phyloP scores from a whole-genome alignment of 2,888 invertebrate genomes.

The Lasioglossum villosulum region DNA sequence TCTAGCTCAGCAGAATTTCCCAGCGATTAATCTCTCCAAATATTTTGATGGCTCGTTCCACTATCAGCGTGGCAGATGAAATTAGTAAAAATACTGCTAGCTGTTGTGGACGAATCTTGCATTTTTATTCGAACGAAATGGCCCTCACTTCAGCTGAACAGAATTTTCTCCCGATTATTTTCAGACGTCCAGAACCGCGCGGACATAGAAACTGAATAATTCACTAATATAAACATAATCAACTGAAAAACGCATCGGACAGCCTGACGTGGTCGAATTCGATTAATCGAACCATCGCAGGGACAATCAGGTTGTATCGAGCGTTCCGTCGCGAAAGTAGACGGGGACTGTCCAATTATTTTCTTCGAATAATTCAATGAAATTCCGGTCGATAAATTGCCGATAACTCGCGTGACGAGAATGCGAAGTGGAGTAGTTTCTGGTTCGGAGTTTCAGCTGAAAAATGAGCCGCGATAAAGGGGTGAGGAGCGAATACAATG shows the following conservation, averaged over 20 bases:
- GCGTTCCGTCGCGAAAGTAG: neutral
- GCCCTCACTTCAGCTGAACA: neutral
- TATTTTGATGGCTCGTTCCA: no score
- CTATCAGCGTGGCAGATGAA: neutral
- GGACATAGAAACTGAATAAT: neutral
- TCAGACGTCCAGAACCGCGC: neutral
- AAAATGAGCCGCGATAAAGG: neutral
- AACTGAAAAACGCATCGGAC: neutral
- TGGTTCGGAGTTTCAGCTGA: neutral
- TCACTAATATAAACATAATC: neutral
- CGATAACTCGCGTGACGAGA: neutral
- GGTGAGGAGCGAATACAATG: neutral
- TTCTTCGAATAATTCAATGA: neutral
- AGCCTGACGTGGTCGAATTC: neutral
- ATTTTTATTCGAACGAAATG: neutral
- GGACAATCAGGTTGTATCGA: neutral
- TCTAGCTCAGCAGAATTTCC: no score
- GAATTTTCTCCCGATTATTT: neutral
- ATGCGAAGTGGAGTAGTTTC: neutral
- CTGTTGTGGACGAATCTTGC: neutral
- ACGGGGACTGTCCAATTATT: neutral
- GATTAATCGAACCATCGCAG: neutral
- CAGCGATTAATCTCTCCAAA: neutral
- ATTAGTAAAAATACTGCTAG: neutral
- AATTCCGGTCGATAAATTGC: neutral